These are phyloP conservation scores for Drosophila bunnanda DNA, from an alignment of 2,888 invertebrate species.

Conservation along the genomic window DNA sequence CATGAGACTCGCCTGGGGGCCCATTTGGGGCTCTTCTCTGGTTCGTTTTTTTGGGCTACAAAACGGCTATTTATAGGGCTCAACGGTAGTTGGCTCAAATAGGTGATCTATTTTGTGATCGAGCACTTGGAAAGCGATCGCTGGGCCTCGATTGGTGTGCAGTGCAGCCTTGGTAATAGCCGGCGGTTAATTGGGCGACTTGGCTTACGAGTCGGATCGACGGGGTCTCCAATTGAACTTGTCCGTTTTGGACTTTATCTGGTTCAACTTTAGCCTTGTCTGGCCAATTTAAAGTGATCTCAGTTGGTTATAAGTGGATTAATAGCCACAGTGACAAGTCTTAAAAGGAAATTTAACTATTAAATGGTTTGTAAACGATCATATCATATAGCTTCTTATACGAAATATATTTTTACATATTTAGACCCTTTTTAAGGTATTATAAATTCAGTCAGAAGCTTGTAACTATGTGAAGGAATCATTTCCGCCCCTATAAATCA, in stretches of 20 bases:
- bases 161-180: constrained; percentile 13
- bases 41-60: constrained; percentile 19
- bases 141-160: background rate
- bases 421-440: background rate
- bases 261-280: background rate
- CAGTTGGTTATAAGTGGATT: background rate
- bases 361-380: background rate
- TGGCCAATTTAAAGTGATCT: background rate
- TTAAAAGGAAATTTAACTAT: background rate
- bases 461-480: too few species aligned
- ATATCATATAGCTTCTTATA: background rate
- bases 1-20: constrained; percentile 31
- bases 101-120: constrained; percentile 38
- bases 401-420: background rate
- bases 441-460: too few species aligned
- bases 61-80: constrained; percentile 48
- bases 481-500: too few species aligned
- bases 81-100: constrained; percentile 39
- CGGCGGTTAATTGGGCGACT: constrained; percentile 19
- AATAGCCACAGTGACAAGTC: background rate
- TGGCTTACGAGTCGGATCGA: constrained; percentile 2
- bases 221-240: constrained; percentile 25
- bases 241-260: constrained; percentile 6
- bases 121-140: constrained; percentile 19
- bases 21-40: constrained; percentile 6